A percentile compares a stretch with the other conserved stretches of the same genome.
These are phyloP conservation scores for Musca domestica DNA, from an alignment of 1,140 invertebrate genomes.

Conservation along the genomic window DNA sequence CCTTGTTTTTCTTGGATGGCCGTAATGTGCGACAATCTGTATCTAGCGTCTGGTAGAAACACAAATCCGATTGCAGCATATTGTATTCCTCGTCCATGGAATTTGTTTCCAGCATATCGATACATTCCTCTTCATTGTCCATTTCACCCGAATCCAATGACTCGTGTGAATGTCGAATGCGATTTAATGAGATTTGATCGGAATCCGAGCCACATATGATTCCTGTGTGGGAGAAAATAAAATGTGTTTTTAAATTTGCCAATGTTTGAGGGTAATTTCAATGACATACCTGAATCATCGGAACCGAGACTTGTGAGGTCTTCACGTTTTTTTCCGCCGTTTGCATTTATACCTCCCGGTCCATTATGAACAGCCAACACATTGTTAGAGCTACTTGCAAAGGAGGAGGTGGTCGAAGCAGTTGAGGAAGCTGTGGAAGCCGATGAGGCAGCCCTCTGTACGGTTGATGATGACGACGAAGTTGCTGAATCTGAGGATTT, in stretches of 20 bases:
- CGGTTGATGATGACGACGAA: conserved; percentile 28
- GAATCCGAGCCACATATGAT: conserved; percentile 74
- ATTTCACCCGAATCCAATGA: conserved; percentile 69
- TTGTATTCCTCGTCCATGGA: conserved; percentile 53
- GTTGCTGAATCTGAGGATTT: conserved; percentile 37
- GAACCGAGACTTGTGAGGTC: conserved; percentile 76
- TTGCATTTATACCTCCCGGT: conserved; percentile 26
- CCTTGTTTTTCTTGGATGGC: conserved; percentile 41
- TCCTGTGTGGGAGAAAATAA: conserved; percentile 45
- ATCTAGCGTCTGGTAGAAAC: conserved; percentile 41
- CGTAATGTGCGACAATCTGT: conserved; percentile 42
- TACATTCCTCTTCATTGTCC: conserved; percentile 59
- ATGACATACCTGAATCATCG: conserved; percentile 69
- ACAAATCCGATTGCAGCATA: conserved; percentile 43
- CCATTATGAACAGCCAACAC: conserved; percentile 12
- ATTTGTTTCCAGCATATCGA: conserved; percentile 50
- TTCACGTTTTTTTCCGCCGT: conserved; percentile 58
- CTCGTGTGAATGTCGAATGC: conserved; percentile 61
- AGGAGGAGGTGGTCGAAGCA: conserved; percentile 37
- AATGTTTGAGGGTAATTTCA: background rate
- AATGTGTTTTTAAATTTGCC: background rate
- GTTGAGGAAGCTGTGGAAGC: conserved; percentile 25
- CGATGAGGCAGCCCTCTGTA: conserved; percentile 15
- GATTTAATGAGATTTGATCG: conserved; percentile 54
- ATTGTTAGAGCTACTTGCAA: conserved; percentile 10